These are phyloP conservation scores for Nemurella pictetii DNA, from an alignment of 2,888 invertebrate species.

Conservation along the genomic window DNA sequence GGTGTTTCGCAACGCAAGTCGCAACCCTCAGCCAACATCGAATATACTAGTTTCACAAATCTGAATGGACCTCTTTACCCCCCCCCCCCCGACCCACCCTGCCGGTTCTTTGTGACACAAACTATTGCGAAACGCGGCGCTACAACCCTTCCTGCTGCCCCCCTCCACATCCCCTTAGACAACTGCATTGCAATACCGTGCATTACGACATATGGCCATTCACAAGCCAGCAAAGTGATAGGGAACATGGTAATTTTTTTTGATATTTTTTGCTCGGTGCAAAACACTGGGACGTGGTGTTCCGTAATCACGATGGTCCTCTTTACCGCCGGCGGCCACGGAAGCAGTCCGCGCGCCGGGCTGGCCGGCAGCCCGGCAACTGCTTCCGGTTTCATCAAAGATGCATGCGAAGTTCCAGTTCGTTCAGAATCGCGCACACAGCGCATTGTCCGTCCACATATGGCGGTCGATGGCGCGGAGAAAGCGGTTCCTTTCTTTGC, in stretches of 20 bases:
- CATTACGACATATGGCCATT: neutral
- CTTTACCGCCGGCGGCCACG: neutral
- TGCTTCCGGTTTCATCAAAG: neutral
- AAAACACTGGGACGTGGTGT: neutral
- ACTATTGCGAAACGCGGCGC: neutral
- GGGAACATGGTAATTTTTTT: neutral
- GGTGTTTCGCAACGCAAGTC: neutral
- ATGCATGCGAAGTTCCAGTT: neutral
- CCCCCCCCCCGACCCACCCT: neutral
- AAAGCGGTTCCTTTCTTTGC: neutral
- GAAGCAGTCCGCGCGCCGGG: neutral
- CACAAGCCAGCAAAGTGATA: neutral
- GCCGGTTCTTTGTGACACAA: neutral
- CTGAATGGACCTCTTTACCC: neutral
- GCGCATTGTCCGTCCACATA: neutral
- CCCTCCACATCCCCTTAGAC: neutral
- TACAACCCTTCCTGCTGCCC: neutral
- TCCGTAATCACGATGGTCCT: neutral
- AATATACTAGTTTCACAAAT: neutral
- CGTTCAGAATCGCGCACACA: neutral
- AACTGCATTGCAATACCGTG: neutral
- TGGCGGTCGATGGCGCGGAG: neutral
- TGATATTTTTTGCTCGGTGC: neutral
- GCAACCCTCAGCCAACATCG: neutral
- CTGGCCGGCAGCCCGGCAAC: neutral